Evolutionary conservation across 2,113 vertebrate genomes (phyloP).

Genomic region (Rhagologus leucostigma): DNA sequence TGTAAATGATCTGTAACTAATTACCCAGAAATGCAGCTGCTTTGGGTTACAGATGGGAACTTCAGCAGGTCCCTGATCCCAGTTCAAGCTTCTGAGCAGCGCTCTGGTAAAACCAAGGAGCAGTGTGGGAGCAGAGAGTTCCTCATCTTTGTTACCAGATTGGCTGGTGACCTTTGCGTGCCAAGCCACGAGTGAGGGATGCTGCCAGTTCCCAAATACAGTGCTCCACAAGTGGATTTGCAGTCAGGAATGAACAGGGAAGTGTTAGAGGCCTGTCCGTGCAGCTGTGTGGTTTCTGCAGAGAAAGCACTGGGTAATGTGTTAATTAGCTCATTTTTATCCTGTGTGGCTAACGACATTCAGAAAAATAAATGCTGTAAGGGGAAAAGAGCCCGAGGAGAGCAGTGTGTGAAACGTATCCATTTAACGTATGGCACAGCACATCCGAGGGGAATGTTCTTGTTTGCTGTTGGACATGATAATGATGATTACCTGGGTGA

Average conservation of each 20-base stretch:
- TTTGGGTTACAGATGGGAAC: fast-evolving
- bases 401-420: neutral
- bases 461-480: neutral
- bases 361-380: neutral
- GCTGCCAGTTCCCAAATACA: neutral
- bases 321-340: neutral
- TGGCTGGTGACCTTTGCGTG: fast-evolving
- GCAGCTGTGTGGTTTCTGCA: neutral
- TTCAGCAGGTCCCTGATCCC: neutral
- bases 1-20: fast-evolving
- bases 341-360: neutral
- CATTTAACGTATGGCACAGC: neutral
- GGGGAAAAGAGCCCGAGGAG: neutral
- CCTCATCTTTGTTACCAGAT: fast-evolving
- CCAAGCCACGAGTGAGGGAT: no score
- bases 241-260: fast-evolving
- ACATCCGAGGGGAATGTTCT: neutral
- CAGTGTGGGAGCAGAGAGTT: neutral
- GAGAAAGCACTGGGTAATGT: neutral
- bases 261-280: neutral
- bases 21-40: neutral
- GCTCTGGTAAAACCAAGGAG: neutral
- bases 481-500: neutral
- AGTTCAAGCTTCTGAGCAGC: neutral
- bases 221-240: no score